These are phyloP conservation scores for Molossus molossus DNA, from an alignment of 2,797 vertebrate genomes.

Conservation along the genomic window DNA sequence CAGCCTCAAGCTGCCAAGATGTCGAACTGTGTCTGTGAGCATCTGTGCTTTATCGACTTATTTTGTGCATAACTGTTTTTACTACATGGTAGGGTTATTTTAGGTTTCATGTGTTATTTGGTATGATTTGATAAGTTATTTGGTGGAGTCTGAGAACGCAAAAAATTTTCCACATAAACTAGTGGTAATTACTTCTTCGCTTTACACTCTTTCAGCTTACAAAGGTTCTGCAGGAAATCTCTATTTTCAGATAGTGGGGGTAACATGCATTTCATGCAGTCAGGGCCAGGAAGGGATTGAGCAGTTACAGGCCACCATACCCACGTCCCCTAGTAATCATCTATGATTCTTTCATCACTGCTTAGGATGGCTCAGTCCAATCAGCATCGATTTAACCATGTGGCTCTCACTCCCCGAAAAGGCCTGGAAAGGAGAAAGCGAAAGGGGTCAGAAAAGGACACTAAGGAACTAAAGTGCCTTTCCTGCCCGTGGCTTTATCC, in stretches of 20 bases:
- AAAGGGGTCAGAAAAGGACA: constrained; percentile 32
- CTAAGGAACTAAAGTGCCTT: neutral
- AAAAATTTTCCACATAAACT: neutral
- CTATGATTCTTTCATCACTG: neutral
- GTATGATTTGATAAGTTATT: neutral
- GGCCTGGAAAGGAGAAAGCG: neutral
- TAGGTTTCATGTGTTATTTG: neutral
- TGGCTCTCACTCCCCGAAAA: constrained; percentile 2
- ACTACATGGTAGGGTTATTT: neutral
- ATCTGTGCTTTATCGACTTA: neutral
- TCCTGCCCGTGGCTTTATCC: neutral
- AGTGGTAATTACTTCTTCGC: neutral
- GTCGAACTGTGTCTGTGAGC: neutral
- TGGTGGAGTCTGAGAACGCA: neutral
- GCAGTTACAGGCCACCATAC: neutral
- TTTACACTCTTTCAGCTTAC: neutral
- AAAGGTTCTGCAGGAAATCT: neutral
- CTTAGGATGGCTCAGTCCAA: neutral
- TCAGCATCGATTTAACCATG: neutral
- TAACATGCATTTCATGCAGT: neutral
- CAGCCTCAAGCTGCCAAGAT: neutral
- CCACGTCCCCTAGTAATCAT: neutral
- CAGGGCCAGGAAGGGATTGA: neutral
- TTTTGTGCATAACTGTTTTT: neutral
- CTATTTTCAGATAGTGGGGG: neutral